Percentiles rank a stretch among this genome's conserved stretches.
Conservation (phyloP, 2,113 vertebrate species). For the Electrona antarctica region DNA sequence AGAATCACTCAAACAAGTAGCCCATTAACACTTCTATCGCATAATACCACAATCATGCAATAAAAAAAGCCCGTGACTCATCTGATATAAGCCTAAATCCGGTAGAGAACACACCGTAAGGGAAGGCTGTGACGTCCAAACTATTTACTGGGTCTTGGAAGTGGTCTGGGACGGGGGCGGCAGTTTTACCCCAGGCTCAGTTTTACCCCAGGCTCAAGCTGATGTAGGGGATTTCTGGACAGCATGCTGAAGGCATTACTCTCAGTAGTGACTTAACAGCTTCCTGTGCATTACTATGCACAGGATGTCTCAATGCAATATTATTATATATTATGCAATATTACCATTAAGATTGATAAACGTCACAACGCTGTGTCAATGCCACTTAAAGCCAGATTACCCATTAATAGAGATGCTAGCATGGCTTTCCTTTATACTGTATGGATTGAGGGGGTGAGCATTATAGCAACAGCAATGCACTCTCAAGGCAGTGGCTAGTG, state of each 20-base stretch:
- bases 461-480: too few species aligned
- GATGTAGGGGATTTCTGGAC: conserved; percentile 42
- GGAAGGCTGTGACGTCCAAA: conserved; percentile 34
- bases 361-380: conserved; percentile 17
- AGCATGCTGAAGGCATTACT: conserved; percentile 35
- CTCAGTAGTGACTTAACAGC: conserved; percentile 50
- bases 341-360: conserved; percentile 43
- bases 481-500: too few species aligned
- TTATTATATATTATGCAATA: conserved; percentile 39
- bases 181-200: conserved; percentile 26
- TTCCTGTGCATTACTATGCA: conserved; percentile 41
- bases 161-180: background rate
- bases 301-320: conserved; percentile 25
- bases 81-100: conserved; percentile 40
- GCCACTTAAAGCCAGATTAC: conserved; percentile 1
- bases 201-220: conserved; percentile 25
- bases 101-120: conserved; percentile 3
- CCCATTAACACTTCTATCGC: conserved; percentile 62
- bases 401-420: conserved; percentile 47
- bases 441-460: too few species aligned
- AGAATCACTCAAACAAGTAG: conserved; percentile 47
- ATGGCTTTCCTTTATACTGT: background rate
- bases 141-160: conserved; percentile 12
- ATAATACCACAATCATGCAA: conserved; percentile 34
- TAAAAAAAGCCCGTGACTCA: conserved; percentile 30